Conservation (phyloP, 2,797 vertebrate genomes). For the Pangasius larnaudii region DNA sequence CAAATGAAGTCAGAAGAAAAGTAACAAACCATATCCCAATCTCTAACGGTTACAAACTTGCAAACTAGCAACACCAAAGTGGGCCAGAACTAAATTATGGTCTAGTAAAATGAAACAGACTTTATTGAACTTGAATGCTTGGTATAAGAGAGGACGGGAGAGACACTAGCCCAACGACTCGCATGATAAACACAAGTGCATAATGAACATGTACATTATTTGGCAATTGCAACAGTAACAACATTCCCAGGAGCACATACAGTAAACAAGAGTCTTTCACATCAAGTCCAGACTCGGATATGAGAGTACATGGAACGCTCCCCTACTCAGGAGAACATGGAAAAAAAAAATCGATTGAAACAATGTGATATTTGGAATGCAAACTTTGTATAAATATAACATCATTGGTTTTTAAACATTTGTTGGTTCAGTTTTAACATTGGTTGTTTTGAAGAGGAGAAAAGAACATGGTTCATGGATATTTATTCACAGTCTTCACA, state of each 20-base stretch:
- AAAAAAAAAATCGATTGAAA: constrained; percentile 61
- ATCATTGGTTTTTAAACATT: constrained; percentile 88
- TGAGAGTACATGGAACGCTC: constrained; percentile 76
- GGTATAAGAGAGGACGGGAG: constrained; percentile 69
- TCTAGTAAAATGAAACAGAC: constrained; percentile 74
- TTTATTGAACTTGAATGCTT: constrained; percentile 85
- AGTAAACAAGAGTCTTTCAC: constrained; percentile 70
- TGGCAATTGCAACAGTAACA: constrained; percentile 86
- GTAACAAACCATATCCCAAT: background rate
- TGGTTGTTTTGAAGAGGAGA: constrained; percentile 64
- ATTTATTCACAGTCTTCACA: constrained; percentile 82
- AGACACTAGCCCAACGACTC: constrained; percentile 81
- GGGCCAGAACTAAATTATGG: constrained; percentile 36
- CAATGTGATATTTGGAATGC: constrained; percentile 85
- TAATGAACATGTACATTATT: constrained; percentile 81
- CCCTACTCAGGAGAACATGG: constrained; percentile 74
- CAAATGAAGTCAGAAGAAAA: too few relatives aligned
- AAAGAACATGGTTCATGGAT: constrained; percentile 72
- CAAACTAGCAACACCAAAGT: constrained; percentile 54
- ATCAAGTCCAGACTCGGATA: constrained; percentile 69
- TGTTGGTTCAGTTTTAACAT: constrained; percentile 71
- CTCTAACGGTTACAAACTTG: background rate
- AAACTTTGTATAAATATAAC: constrained; percentile 86
- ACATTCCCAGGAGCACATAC: constrained; percentile 81
- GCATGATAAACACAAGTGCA: constrained; percentile 85